Evolutionary conservation across 2,113 vertebrate species (phyloP), one percentile per base, ranked within the genome.

Genomic region (Motacilla tschutschensis): DNA sequence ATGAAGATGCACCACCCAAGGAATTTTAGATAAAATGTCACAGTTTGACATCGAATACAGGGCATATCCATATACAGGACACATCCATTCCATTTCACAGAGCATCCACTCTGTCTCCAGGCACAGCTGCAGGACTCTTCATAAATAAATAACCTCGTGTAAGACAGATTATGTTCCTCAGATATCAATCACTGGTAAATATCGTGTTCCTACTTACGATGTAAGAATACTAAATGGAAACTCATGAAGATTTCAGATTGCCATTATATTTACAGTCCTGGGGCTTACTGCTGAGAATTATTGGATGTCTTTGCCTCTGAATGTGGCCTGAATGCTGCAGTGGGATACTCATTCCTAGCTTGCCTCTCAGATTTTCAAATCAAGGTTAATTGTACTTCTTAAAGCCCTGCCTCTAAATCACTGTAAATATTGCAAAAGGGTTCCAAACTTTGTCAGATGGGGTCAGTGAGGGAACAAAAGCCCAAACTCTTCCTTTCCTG

Each of bases 141-240:
- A 59, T 93, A 87, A 93, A 93, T 94, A 92, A 93, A 91, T 92
- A 92, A 89, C 65, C 80, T 83, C 6, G 3, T 88, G 48, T 88
- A 91, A 92, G 48, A 93, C 88, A 89, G 90, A 91, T 91, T 92
- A 88, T 76, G 62, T 89, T 95, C 80, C 80, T 89, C 0, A 0
- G 92, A 71, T 92, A 95, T 93, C 92, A 92, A 80, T 95, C 94
- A 91, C 90, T 89, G 74, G 80, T 92, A 92, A 91, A 83, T 92
- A 92, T 24, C 33, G 0, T 64, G 83, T 91, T 93, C 79, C 80
- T 80, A 44, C 74, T 89, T 70, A 89, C 28, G 2, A 41, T 59
- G 80, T 59, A 83, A 78, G 92, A 93, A 92, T 92, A 78, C 80
- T 89, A 89, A 92, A 89, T 85, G 77, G 90, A 85, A 93, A 85